phyloP scores from a whole-genome alignment of 1,140 invertebrate species.

The Ptiloglossa arizonensis region DNA sequence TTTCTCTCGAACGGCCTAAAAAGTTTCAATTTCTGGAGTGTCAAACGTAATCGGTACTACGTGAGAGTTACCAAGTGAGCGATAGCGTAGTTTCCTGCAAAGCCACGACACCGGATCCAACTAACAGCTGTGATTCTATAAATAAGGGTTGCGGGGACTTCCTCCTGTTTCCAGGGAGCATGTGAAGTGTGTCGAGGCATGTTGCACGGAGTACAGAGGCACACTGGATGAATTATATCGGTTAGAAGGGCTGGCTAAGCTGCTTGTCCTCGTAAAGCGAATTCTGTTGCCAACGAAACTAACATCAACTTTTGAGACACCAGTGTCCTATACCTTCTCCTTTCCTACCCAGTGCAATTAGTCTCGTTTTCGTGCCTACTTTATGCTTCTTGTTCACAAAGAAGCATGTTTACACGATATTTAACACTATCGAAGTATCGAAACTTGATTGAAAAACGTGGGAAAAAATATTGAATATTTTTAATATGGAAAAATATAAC shows the following conservation, averaged over 20 bases:
- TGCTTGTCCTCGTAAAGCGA: conserved; percentile 65
- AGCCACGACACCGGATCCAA: conserved; percentile 56
- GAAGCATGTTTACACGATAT: too few relatives aligned
- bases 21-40: too few relatives aligned
- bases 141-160: conserved; percentile 71
- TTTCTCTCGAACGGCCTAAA: too few relatives aligned
- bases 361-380: conserved; percentile 28
- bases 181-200: conserved; percentile 42
- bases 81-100: neutral
- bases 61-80: neutral
- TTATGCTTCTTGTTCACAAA: conserved; percentile 17
- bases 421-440: too few relatives aligned
- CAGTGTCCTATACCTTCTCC: neutral
- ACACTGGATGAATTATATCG: conserved; percentile 75
- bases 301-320: conserved; percentile 48
- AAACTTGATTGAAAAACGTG: too few relatives aligned
- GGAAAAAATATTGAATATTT: too few relatives aligned
- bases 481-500: too few relatives aligned
- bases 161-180: conserved; percentile 47
- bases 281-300: conserved; percentile 44
- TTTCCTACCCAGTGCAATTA: conserved; percentile 44
- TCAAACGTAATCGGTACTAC: neutral
- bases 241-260: conserved; percentile 69
- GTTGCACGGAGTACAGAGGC: conserved; percentile 50
- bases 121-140: conserved; percentile 76